phyloP scores from a whole-genome alignment of 2,797 vertebrate species.

The Enteromius argenteus region DNA sequence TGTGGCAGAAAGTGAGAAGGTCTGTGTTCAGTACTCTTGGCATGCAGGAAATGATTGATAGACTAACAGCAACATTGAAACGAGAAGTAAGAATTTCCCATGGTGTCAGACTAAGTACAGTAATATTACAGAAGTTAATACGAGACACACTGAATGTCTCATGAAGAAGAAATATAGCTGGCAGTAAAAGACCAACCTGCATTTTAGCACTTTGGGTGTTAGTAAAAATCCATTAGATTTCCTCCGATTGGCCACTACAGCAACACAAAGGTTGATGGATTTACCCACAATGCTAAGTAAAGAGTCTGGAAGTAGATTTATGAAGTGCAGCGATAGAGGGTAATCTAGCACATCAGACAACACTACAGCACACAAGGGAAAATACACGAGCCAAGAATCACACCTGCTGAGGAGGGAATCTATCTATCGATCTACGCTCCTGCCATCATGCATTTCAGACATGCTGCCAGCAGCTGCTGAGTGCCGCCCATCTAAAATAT shows the following conservation, averaged over 20 bases:
- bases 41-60: constrained; percentile 31
- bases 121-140: background rate
- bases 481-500: background rate
- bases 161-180: background rate
- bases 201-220: background rate
- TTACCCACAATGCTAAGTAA: constrained; percentile 43
- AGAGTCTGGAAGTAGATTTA: constrained; percentile 60
- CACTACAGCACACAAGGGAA: constrained; percentile 34
- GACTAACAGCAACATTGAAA: background rate
- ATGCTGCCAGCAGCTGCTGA: background rate
- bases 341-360: constrained; percentile 57
- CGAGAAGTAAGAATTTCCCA: background rate
- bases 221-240: constrained; percentile 60
- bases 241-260: constrained; percentile 60
- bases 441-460: constrained; percentile 4
- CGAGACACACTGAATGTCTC: background rate
- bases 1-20: constrained; percentile 21
- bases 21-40: background rate
- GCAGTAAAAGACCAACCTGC: background rate
- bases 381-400: constrained; percentile 63
- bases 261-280: constrained; percentile 64
- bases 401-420: constrained; percentile 22
- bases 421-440: background rate
- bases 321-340: constrained; percentile 27
- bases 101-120: constrained; percentile 1